Evolutionary conservation across 2,888 invertebrate genomes (phyloP).

Genomic region (Pemphredon lugubris): DNA sequence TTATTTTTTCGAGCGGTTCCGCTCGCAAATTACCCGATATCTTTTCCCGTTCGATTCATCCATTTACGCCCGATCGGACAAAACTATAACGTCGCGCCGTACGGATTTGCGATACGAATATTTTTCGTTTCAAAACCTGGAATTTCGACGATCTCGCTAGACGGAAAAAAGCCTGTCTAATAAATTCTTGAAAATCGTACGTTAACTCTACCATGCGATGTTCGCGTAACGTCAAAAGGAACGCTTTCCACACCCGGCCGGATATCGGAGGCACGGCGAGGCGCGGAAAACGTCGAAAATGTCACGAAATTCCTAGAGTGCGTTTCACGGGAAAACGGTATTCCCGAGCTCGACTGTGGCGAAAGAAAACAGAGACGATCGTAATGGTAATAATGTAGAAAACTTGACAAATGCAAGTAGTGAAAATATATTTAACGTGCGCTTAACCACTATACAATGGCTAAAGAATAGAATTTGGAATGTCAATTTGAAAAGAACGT

Average conservation of each 20-base stretch:
- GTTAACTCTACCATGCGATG: background rate
- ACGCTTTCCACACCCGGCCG: background rate
- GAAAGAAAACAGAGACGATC: background rate
- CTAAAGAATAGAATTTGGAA: no score
- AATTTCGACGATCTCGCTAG: no score
- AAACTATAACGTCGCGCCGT: background rate
- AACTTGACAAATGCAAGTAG: no score
- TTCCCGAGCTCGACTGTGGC: background rate
- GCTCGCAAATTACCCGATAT: conserved; percentile 4
- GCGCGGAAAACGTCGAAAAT: conserved; percentile 38
- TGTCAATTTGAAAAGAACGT: no score
- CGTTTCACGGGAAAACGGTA: conserved; percentile 2
- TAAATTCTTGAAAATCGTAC: background rate
- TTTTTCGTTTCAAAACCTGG: background rate
- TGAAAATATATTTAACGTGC: no score
- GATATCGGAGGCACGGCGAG: conserved; percentile 35
- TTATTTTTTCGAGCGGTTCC: background rate
- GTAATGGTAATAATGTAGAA: conserved; percentile 9
- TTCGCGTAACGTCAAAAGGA: no score
- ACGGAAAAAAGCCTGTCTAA: no score
- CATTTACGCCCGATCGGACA: background rate
- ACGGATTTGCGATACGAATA: background rate
- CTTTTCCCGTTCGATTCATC: background rate
- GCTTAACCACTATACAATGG: no score
- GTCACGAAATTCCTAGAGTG: conserved; percentile 21